These are phyloP conservation scores for Cyrtonyx montezumae DNA, from an alignment of 2,113 vertebrate genomes.

Conservation along the genomic window DNA sequence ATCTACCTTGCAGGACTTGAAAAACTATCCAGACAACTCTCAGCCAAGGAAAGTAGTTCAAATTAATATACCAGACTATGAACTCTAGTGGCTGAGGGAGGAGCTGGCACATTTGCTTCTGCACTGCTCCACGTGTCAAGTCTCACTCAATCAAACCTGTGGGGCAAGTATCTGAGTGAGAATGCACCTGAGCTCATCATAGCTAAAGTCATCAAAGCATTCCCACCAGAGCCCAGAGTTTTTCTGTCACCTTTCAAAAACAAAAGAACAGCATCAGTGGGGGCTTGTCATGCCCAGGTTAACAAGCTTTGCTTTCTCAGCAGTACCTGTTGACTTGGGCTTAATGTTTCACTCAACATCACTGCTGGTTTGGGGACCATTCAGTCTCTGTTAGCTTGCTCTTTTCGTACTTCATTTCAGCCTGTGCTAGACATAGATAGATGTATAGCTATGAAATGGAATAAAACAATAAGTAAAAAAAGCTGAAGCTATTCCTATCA, in stretches of 20 bases:
- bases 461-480: background rate
- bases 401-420: background rate
- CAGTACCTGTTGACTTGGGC: constrained; percentile 14
- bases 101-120: background rate
- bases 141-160: background rate
- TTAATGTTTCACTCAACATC: constrained; percentile 55
- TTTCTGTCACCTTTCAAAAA: constrained; percentile 16
- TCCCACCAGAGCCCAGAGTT: background rate
- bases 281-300: constrained; percentile 38
- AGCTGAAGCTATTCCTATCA: background rate
- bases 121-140: background rate
- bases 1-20: constrained; percentile 27
- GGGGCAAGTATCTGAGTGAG: background rate
- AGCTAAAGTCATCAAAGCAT: background rate
- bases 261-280: background rate
- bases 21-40: constrained; percentile 43
- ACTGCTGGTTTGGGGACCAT: background rate
- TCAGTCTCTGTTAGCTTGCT: background rate
- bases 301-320: constrained; percentile 58
- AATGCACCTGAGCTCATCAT: background rate
- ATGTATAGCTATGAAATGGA: background rate
- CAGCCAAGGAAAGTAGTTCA: background rate
- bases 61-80: constrained; percentile 34
- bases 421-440: background rate
- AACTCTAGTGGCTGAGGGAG: background rate